phyloP scores from a whole-genome alignment of 2,888 invertebrate species.

The Pristionchus mayeri region DNA sequence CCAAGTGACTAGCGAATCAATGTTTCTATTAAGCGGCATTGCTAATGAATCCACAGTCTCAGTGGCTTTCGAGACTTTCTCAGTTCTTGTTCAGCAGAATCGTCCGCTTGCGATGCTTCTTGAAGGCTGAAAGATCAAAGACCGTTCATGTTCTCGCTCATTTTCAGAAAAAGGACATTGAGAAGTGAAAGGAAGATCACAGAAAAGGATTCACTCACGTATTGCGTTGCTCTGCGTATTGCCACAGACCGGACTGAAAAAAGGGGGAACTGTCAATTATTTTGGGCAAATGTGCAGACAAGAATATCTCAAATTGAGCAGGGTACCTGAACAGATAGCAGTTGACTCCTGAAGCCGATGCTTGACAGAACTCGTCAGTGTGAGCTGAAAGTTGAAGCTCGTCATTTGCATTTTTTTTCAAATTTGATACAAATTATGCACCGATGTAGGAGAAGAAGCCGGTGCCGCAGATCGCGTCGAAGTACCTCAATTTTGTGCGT shows the following conservation, averaged over 20 bases:
- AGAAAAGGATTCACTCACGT: no score
- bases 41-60: no score
- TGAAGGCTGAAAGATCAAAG: slow-evolving; percentile 43
- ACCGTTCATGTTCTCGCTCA: neutral
- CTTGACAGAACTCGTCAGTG: slow-evolving; percentile 72
- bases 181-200: neutral
- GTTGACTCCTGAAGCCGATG: slow-evolving; percentile 66
- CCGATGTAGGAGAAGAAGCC: slow-evolving; percentile 75
- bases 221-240: neutral
- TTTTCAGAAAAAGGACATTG: neutral
- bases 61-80: no score
- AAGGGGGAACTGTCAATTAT: no score
- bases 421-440: neutral
- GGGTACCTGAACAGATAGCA: slow-evolving; percentile 69
- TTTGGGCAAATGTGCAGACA: no score
- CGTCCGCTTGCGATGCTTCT: slow-evolving; percentile 8
- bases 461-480: slow-evolving; percentile 75
- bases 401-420: neutral
- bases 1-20: neutral
- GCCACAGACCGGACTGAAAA: slow-evolving; percentile 12
- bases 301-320: no score
- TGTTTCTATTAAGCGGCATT: neutral
- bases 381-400: slow-evolving; percentile 60
- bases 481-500: slow-evolving; percentile 53
- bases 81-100: slow-evolving; percentile 31